Conservation (phyloP, 2,113 vertebrate genomes). For the Noturus placidus region DNA sequence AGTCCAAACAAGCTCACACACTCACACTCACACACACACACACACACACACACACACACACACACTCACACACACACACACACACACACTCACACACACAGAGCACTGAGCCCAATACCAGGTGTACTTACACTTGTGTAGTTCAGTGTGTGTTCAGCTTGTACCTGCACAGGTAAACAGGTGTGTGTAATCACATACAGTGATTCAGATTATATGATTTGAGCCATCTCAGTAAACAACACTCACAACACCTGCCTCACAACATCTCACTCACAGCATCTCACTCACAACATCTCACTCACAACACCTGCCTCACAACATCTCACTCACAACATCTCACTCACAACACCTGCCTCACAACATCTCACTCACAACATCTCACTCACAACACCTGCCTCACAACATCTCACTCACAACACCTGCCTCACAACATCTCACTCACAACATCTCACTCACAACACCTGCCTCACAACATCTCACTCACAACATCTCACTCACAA, state of each 20-base stretch:
- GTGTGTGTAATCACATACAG: background rate
- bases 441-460: too few species aligned
- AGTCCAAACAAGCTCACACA: background rate
- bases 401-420: too few species aligned
- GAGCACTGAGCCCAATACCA: background rate
- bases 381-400: too few species aligned
- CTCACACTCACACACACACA: background rate
- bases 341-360: too few species aligned
- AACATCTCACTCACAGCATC: too few species aligned
- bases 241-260: background rate
- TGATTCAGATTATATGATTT: background rate
- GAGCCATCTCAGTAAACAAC: background rate
- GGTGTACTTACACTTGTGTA: background rate
- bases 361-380: too few species aligned
- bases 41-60: background rate
- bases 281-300: too few species aligned
- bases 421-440: too few species aligned
- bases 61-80: constrained; percentile 10
- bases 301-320: too few species aligned
- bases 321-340: too few species aligned
- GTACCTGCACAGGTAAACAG: background rate
- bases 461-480: too few species aligned
- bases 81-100: background rate
- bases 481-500: too few species aligned
- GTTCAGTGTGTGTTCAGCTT: background rate